Evolutionary conservation across 2,113 vertebrate genomes (phyloP).

Genomic region (Phocoena sinus): DNA sequence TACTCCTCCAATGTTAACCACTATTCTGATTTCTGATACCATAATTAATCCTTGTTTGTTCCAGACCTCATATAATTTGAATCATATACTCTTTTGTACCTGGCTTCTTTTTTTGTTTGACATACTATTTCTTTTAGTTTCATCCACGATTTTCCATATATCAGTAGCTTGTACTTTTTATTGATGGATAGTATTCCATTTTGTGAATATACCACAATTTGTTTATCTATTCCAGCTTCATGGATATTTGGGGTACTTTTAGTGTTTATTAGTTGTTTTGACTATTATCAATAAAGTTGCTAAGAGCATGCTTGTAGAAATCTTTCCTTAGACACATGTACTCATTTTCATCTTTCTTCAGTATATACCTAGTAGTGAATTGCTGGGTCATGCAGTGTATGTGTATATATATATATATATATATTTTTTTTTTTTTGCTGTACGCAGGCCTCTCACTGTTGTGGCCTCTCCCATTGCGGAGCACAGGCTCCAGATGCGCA

Average conservation of each 20-base stretch:
- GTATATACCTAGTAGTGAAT: neutral
- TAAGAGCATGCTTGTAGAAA: neutral
- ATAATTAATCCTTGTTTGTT: neutral
- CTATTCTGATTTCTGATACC: neutral
- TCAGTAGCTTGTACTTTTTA: neutral
- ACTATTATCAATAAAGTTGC: neutral
- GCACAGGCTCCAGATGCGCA: too few relatives aligned
- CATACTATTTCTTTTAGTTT: neutral
- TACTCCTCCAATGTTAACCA: neutral
- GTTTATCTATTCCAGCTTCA: neutral
- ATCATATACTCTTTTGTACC: neutral
- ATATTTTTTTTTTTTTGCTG: too few relatives aligned
- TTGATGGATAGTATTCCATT: neutral
- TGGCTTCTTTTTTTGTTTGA: neutral
- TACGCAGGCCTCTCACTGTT: too few relatives aligned
- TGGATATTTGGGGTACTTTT: neutral
- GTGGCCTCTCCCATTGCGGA: too few relatives aligned
- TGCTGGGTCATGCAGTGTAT: neutral
- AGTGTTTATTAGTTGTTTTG: neutral
- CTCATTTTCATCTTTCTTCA: constrained; percentile 15
- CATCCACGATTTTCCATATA: neutral
- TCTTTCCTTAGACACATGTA: neutral
- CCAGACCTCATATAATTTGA: neutral
- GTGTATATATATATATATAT: too few relatives aligned
- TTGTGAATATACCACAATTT: neutral